Base-by-base conservation (phyloP, 2,113 vertebrate species). In the Guaruba guarouba region DNA sequence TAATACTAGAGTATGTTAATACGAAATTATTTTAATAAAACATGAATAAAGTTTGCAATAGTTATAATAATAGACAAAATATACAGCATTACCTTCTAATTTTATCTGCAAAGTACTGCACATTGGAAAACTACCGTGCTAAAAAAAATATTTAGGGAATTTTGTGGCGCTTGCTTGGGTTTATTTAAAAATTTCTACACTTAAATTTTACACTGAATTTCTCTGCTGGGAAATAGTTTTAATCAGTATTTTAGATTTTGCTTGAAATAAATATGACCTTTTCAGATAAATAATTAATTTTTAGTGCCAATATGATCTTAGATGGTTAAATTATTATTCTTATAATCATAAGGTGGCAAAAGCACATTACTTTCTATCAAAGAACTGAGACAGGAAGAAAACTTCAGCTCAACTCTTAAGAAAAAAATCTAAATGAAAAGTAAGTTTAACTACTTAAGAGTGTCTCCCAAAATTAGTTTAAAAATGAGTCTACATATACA, bases 81-180 rank as follows among this genome's bases (percentile, higher is more conserved):
- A 73, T 16, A 63, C n/a, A 87, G 51, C n/a, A 17, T 7, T 63
- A 8, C 4, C 19, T 49, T 81, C 33, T 39, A 80, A n/a, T 46
- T 79, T 73, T 54, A 39, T 43, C 24, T 43, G 4, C 43, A 66
- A 15, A 9, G 3, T 68, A 8, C 4, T 68, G 44, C 15, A 48
- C 7, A 35, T 1, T 62, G 18, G 25, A 73, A 91, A 80, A 51
- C 0, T 3, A 61, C 3, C 13, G 9, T 12, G 0, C 25, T 66
- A 35, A 43, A 43, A 16, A 35, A 82, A 75, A 11, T 59, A 64
- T 43, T 61, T 49, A 46, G 1, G 5, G 7, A 63, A 63, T 74
- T 70, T 19, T 75, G 24, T 35, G 16, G 24, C 25, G 6, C 35
- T 70, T 14, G 8, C 2, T n/a, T 80, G 13, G 1, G 27, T 86